Base-by-base conservation (phyloP, 2,888 invertebrate species). In the Sinodicranocentrus sp. region DNA sequence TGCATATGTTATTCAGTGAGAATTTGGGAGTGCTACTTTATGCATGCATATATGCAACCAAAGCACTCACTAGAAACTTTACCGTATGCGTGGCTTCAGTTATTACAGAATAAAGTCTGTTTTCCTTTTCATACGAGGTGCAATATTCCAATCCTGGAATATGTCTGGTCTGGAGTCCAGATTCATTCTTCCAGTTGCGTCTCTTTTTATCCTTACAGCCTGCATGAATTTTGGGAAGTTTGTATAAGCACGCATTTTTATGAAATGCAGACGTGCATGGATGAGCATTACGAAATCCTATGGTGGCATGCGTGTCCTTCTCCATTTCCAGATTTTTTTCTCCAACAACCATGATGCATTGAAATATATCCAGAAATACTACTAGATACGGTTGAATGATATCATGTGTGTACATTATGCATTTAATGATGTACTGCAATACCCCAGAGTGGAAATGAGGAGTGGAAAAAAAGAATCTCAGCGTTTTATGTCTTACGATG, bases 401-500 rank as follows among this genome's bases (percentile, higher is more conserved):
- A 59, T 59, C 19, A 59, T 59, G 59, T 33, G n/a, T 54, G 59
- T 59, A 59, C 59, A 59, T 59, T 59, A 59, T 59, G 59, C 59
- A 48, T 48, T 48, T 23, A 25, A 59, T 59, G 59, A 59, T 59
- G 59, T 59, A 23, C 25, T 59, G n/a, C 59, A 59, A 59, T 59
- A 59, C 25, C 25, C 13, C 10, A 8, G n/a, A 54, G 59, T 23
- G 26, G 26, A 59, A 59, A 59, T 59, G 23, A 10, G 59, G 10
- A 13, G 6, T 13, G 3, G n/a, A 52, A 52, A 17, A 48, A n/a
- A 48, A 13, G 48, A 59, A 26, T 26, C 26, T 59, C 59, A 59
- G 59, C 25, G 23, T 59, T 26, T 59, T 26, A 21, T 26, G 13
- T 19, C 19, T n/a, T 57, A 8, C 21, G 2, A n/a, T 13, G n/a